Conservation (phyloP, 2,888 invertebrate species). For the Eupithecia exiguata region DNA sequence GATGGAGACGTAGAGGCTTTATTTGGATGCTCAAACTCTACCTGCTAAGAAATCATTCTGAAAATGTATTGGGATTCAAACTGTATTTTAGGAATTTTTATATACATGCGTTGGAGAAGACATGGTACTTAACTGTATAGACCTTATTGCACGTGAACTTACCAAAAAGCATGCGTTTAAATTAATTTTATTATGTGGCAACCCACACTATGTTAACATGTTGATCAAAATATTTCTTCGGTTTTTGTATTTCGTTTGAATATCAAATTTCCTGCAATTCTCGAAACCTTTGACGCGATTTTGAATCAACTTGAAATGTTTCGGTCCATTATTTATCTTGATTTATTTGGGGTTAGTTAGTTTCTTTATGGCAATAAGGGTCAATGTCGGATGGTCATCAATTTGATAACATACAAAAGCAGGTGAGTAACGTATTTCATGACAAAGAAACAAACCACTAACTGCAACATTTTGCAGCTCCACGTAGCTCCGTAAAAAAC, state of each 20-base stretch:
- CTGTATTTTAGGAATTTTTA: neutral
- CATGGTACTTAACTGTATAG: neutral
- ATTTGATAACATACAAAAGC: neutral
- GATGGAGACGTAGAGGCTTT: neutral
- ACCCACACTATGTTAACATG: constrained; percentile 21
- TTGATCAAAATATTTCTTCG: constrained; percentile 25
- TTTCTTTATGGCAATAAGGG: neutral
- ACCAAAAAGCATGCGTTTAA: neutral
- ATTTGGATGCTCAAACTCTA: constrained; percentile 3
- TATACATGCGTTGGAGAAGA: neutral
- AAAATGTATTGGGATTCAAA: neutral
- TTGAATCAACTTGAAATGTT: neutral
- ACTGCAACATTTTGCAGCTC: neutral
- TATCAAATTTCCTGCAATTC: constrained; percentile 26
- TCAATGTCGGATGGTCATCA: neutral
- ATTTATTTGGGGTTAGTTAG: neutral
- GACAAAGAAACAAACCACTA: neutral
- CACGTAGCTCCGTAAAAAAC: neutral
- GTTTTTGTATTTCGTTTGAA: constrained; percentile 21
- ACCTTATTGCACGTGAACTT: neutral
- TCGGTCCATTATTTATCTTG: constrained; percentile 4
- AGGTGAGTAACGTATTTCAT: neutral
- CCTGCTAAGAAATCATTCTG: neutral
- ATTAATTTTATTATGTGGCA: neutral
- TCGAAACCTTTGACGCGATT: constrained; percentile 23